phyloP scores from a whole-genome alignment of 2,888 invertebrate genomes.

The Sarcophaga subvicina region DNA sequence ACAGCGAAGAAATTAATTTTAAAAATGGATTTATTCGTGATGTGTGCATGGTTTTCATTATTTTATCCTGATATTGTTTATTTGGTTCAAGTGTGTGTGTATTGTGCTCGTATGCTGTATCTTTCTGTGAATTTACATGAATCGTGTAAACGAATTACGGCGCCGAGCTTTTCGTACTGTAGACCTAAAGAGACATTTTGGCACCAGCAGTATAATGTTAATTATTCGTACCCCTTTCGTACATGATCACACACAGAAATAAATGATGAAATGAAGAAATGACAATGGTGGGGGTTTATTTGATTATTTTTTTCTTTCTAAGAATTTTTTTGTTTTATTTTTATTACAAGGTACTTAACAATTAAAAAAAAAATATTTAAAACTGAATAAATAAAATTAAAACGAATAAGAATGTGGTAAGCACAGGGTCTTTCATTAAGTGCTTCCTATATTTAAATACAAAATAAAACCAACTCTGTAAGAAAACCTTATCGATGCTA shows the following conservation, averaged over 20 bases:
- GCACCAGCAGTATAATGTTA: background rate
- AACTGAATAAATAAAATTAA: too few relatives aligned
- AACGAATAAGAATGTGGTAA: too few relatives aligned
- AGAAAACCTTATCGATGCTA: too few relatives aligned
- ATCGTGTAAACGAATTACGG: slow-evolving; percentile 34
- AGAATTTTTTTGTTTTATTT: too few relatives aligned
- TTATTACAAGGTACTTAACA: too few relatives aligned
- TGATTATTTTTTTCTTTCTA: background rate
- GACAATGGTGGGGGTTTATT: background rate
- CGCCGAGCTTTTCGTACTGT: slow-evolving; percentile 47
- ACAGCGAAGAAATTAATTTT: too few relatives aligned
- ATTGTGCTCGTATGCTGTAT: background rate
- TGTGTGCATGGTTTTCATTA: background rate
- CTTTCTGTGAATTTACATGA: background rate
- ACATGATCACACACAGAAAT: background rate
- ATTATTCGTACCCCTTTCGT: background rate
- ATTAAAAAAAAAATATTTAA: too few relatives aligned
- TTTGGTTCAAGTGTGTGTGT: background rate
- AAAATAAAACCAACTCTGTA: too few relatives aligned
- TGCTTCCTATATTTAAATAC: too few relatives aligned
- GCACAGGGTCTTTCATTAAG: too few relatives aligned
- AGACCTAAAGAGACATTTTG: background rate
- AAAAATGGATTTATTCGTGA: too few relatives aligned
- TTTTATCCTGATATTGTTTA: background rate
- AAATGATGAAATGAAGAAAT: too few relatives aligned